Percentiles rank a stretch among this genome's conserved stretches.
Evolutionary conservation across 1,140 invertebrate genomes (phyloP).

Genomic region (Zaprionus ghesquierei): DNA sequence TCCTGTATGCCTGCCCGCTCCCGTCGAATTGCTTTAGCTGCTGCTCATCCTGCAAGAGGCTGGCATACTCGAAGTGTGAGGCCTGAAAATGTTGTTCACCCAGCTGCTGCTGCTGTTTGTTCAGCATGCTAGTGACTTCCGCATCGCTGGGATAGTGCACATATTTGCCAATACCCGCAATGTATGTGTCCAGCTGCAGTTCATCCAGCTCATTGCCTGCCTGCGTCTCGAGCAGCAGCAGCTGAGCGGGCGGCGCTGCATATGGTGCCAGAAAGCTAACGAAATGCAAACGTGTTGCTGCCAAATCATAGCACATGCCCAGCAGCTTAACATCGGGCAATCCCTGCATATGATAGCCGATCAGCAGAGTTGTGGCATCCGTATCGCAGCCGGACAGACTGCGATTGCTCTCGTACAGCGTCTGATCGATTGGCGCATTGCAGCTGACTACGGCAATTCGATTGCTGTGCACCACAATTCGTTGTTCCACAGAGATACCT

Average conservation of each 20-base stretch:
- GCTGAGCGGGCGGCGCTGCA: too few relatives aligned
- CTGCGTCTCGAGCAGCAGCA: background rate
- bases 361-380: constrained; percentile 9
- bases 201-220: background rate
- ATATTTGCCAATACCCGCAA: constrained; percentile 13
- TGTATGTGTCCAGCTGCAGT: constrained; percentile 17
- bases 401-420: constrained; percentile 22
- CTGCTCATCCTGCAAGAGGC: constrained; percentile 17
- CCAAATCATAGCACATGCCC: constrained; percentile 27
- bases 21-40: background rate
- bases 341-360: constrained; percentile 7
- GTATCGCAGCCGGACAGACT: constrained; percentile 11
- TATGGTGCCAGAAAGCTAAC: constrained; percentile 23
- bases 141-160: background rate
- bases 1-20: too few relatives aligned
- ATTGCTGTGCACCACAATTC: background rate
- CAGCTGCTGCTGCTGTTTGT: background rate
- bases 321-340: constrained; percentile 15
- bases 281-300: constrained; percentile 2
- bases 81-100: constrained; percentile 12
- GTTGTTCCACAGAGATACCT: background rate
- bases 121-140: background rate
- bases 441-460: background rate
- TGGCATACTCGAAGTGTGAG: constrained; percentile 7
- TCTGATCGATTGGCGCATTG: background rate